phyloP scores from a whole-genome alignment of 2,797 vertebrate genomes.

The Bufotes viridis region DNA sequence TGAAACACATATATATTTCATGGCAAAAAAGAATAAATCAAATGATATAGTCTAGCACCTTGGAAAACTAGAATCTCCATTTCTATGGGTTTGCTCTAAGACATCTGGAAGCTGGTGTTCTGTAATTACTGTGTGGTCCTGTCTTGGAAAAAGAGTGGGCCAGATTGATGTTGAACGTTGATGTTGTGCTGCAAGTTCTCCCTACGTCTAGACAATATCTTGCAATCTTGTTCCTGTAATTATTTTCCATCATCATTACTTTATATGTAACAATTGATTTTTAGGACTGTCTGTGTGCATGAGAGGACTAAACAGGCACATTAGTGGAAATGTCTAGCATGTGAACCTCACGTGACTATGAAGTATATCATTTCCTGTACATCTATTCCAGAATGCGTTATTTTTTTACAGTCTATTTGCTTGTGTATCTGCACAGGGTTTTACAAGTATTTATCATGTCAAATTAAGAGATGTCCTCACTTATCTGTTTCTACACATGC shows the following conservation, averaged over 20 bases:
- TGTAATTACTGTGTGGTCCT: constrained; percentile 28
- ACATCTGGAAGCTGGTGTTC: constrained; percentile 27
- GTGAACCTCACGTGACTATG: not conserved
- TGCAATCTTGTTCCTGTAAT: constrained; percentile 37
- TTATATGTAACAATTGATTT: constrained; percentile 47
- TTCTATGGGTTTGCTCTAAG: not conserved
- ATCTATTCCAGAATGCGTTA: not conserved
- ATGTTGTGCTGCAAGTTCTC: constrained; percentile 4
- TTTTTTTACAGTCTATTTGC: not conserved
- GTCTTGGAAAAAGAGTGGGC: not conserved
- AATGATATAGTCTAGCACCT: constrained; percentile 29
- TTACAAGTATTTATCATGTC: constrained; percentile 14
- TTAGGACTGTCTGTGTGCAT: constrained; percentile 40
- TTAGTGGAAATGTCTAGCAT: constrained; percentile 31
- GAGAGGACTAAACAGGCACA: constrained; percentile 29
- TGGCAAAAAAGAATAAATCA: constrained; percentile 24
- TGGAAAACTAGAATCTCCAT: constrained; percentile 12
- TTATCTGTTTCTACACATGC: constrained; percentile 23
- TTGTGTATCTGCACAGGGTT: constrained; percentile 24
- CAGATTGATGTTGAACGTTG: constrained; percentile 31
- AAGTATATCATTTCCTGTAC: not conserved
- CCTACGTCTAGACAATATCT: constrained; percentile 39
- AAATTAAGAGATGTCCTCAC: not conserved
- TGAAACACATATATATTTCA: constrained; percentile 38
- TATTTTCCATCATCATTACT: constrained; percentile 56